phyloP scores from a whole-genome alignment of 2,113 vertebrate species.

The cat (Felis catus) region DNA sequence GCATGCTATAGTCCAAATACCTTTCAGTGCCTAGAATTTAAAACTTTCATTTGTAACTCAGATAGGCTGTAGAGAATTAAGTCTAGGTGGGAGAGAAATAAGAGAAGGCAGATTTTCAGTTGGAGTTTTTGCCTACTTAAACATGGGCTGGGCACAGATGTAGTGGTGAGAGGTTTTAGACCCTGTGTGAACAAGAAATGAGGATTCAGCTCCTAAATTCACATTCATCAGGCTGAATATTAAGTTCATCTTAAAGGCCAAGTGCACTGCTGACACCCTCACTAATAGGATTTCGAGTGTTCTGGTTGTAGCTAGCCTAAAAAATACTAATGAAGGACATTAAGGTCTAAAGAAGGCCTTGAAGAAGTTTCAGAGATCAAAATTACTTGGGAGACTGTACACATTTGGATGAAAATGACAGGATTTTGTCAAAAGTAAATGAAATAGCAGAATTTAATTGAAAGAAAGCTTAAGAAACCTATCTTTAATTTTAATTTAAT shows the following conservation, averaged over 20 bases:
- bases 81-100: conserved; percentile 45
- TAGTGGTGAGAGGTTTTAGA: not conserved
- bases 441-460: not conserved
- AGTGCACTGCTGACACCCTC: not conserved
- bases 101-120: not conserved
- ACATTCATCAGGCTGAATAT: conserved; percentile 35
- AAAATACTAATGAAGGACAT: conserved; percentile 52
- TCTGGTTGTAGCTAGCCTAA: conserved; percentile 24
- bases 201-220: not conserved
- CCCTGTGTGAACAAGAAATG: not conserved
- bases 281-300: conserved; percentile 59
- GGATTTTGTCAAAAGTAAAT: not conserved
- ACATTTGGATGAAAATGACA: not conserved
- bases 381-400: not conserved
- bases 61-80: conserved; percentile 55
- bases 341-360: conserved; percentile 45
- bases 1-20: conserved; percentile 56
- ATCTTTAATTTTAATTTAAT: not conserved
- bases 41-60: conserved; percentile 55
- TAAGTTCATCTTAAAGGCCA: conserved; percentile 25
- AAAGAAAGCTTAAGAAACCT: not conserved
- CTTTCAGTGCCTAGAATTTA: conserved; percentile 68
- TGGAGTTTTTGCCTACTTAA: conserved; percentile 19
- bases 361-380: conserved; percentile 42
- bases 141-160: not conserved